Conservation (phyloP, 2,888 invertebrate species). For the Priocnemis perturbator region DNA sequence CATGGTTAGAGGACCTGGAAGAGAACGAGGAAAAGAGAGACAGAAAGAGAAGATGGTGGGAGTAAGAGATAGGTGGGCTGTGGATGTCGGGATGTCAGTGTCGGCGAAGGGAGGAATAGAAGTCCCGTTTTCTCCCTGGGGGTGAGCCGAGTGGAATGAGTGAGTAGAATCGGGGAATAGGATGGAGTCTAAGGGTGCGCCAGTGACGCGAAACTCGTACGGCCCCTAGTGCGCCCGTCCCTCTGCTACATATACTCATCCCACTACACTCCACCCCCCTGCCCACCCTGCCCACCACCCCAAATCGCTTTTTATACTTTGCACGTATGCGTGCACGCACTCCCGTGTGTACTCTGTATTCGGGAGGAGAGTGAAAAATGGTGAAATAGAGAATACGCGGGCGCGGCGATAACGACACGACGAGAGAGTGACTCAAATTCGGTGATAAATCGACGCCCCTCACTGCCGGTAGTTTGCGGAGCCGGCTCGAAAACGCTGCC, state of each 20-base stretch:
- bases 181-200: constrained; percentile 66
- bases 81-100: constrained; percentile 70
- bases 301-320: constrained; percentile 46
- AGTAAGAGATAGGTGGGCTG: constrained; percentile 46
- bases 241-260: background rate
- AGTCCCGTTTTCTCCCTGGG: constrained; percentile 65
- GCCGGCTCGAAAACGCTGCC: too few relatives aligned
- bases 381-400: constrained; percentile 32
- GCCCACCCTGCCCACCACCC: constrained; percentile 19
- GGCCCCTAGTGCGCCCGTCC: constrained; percentile 39
- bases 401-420: constrained; percentile 1
- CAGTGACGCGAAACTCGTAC: constrained; percentile 61
- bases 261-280: constrained; percentile 2
- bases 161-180: constrained; percentile 67
- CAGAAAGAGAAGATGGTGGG: constrained; percentile 36
- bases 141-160: constrained; percentile 66
- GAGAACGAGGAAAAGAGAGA: constrained; percentile 34
- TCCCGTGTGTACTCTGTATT: constrained; percentile 27
- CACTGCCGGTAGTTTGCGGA: too few relatives aligned
- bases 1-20: constrained; percentile 28
- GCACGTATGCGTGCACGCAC: constrained; percentile 40
- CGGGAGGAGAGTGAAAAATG: constrained; percentile 32
- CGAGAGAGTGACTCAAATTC: constrained; percentile 2
- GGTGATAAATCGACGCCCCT: background rate
- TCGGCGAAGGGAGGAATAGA: constrained; percentile 67